phyloP scores from a whole-genome alignment of 2,888 invertebrate genomes.

The Strigamia transsilvanica region DNA sequence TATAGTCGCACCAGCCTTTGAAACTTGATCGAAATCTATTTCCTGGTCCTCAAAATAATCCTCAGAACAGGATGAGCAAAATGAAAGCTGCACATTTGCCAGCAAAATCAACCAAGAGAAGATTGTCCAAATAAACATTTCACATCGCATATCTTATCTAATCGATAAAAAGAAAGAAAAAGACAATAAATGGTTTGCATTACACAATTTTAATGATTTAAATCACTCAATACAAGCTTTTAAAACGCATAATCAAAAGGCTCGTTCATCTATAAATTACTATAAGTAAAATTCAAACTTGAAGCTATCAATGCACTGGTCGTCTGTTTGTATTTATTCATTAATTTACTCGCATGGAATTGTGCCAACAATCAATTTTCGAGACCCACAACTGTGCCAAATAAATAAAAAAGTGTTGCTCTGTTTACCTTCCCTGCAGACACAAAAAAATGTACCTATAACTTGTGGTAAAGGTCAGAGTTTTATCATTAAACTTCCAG shows the following conservation, averaged over 20 bases:
- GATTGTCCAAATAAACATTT: conserved; percentile 11
- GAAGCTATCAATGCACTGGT: conserved; percentile 15
- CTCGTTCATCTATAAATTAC: background rate
- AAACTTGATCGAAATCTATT: conserved; percentile 26
- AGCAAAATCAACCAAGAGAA: conserved; percentile 9
- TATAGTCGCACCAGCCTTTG: background rate
- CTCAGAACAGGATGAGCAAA: background rate
- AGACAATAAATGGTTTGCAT: conserved; percentile 17
- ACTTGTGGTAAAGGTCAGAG: conserved; percentile 24
- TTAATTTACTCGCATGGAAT: conserved; percentile 17
- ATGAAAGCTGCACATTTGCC: conserved; percentile 1
- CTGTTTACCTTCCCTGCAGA: conserved; percentile 1
- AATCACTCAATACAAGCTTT: background rate
- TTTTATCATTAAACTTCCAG: conserved; percentile 41
- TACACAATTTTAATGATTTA: background rate
- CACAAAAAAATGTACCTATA: conserved; percentile 20
- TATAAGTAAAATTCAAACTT: background rate
- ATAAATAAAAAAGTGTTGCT: conserved; percentile 17
- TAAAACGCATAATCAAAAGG: background rate
- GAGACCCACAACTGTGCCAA: conserved; percentile 17
- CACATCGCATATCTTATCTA: conserved; percentile 17
- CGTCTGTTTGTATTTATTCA: background rate
- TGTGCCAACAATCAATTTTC: conserved; percentile 37
- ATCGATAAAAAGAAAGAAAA: background rate
- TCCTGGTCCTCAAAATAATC: conserved; percentile 29